Percentiles rank a stretch among this genome's conserved stretches.
phyloP scores from a whole-genome alignment of 2,113 vertebrate species.

The Apistogramma diplotaenia region DNA sequence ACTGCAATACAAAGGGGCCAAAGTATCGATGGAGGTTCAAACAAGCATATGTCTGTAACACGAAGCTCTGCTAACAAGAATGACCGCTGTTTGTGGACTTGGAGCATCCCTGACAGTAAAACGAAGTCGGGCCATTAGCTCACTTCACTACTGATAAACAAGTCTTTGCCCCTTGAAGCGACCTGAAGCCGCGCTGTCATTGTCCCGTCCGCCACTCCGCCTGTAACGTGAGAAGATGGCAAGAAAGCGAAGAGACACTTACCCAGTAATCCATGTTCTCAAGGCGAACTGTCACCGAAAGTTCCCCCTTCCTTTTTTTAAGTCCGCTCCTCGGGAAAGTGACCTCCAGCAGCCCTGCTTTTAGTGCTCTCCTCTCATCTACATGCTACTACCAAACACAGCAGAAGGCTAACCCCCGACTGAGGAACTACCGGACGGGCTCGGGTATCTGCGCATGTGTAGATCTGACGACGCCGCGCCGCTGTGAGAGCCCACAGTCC shows the following conservation, averaged over 20 bases:
- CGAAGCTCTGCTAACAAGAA: background rate
- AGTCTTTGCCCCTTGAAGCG: background rate
- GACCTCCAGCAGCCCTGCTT: slow-evolving; percentile 30
- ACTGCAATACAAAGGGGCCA: background rate
- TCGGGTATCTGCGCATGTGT: background rate
- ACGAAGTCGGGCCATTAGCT: slow-evolving; percentile 2
- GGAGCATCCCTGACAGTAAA: slow-evolving; percentile 25
- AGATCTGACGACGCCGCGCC: slow-evolving; percentile 9
- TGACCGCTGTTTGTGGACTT: background rate
- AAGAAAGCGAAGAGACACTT: slow-evolving; percentile 30
- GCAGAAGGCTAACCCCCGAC: slow-evolving; percentile 48
- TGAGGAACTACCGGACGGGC: slow-evolving; percentile 65
- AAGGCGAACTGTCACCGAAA: slow-evolving; percentile 12
- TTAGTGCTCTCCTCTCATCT: slow-evolving; percentile 35
- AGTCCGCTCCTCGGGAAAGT: slow-evolving; percentile 26
- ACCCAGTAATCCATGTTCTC: slow-evolving; percentile 78
- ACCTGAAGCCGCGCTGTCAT: slow-evolving; percentile 1
- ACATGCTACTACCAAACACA: slow-evolving; percentile 60
- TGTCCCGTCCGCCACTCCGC: background rate
- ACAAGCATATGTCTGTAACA: background rate
- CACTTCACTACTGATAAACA: slow-evolving; percentile 45
- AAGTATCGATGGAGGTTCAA: background rate
- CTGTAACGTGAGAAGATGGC: background rate
- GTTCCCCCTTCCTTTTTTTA: background rate
- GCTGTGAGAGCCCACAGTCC: accelerated